Percentiles rank a stretch among this genome's conserved stretches.
These are phyloP conservation scores for Rhopilema esculentum DNA, from an alignment of 30 jellyfish, hydroid and myxozoan genomes.

Conservation along the genomic window DNA sequence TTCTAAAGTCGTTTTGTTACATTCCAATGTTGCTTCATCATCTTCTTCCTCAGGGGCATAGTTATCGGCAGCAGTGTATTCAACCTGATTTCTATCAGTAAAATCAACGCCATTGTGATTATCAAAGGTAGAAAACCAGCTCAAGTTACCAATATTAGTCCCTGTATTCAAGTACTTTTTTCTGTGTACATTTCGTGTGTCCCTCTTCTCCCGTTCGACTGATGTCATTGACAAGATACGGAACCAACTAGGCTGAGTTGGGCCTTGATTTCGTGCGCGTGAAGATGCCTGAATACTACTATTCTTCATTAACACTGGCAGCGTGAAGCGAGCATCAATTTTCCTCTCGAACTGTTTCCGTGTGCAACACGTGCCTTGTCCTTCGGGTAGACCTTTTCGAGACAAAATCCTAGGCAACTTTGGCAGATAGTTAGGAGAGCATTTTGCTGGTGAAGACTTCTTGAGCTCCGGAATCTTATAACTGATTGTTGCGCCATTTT, in stretches of 20 bases:
- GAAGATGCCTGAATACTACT: neutral
- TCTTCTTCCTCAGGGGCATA: neutral
- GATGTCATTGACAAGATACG: slow-evolving; percentile 10
- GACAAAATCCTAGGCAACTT: neutral
- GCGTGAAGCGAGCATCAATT: neutral
- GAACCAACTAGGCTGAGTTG: slow-evolving; percentile 50
- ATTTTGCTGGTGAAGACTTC: neutral
- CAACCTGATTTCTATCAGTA: neutral
- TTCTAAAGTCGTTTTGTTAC: neutral
- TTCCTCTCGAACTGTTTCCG: neutral
- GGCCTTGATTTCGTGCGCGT: neutral
- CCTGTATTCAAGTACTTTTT: neutral
- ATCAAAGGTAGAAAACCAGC: neutral
- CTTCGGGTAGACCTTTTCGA: neutral
- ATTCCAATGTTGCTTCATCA: neutral
- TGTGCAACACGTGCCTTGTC: neutral
- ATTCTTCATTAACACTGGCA: neutral
- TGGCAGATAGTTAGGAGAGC: slow-evolving; percentile 48
- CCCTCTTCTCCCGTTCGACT: neutral
- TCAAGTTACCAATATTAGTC: neutral
- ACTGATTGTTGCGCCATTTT: neutral
- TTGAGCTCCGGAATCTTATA: slow-evolving; percentile 21
- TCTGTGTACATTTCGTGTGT: neutral
- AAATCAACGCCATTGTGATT: neutral
- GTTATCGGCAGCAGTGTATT: neutral